Base-by-base conservation (phyloP, 1,140 invertebrate species). In the Sweltsa coloradensis region DNA sequence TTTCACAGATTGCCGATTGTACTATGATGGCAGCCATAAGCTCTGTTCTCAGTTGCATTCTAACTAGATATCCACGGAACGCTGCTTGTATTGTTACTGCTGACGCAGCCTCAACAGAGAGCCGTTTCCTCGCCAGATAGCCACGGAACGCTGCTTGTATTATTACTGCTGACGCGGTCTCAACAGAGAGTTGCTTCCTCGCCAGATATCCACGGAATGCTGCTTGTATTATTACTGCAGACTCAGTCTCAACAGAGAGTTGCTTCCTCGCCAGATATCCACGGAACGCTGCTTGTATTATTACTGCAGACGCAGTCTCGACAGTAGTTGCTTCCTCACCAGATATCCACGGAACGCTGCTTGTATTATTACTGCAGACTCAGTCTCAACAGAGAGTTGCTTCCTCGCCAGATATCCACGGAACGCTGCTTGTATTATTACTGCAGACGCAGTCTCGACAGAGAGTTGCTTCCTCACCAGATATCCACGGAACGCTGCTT, bases 271-370 rank as follows among this genome's bases (percentile, higher is more conserved):
- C 23, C 34, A 57, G 54, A 16, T 57, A 57, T 0, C 66, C 67
- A 56, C 64, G 64, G 51, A 69, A 63, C 50, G 54, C 61, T 41
- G 48, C 59, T 51, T 74, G 73, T 34, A 75, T 43, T 3, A 57
- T 51, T 7, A 67, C 54, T 2, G 66, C 54, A 14, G 64, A 41
- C 26, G 49, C n/a, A n/a, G n/a, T n/a, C n/a, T n/a, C n/a, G n/a
- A n/a, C n/a, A n/a, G n/a, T n/a, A n/a, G n/a, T n/a, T n/a, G n/a
- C n/a, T n/a, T n/a, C n/a, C 64, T 0, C 47, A 47, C 39, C 51
- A 61, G 14, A 54, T 55, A 19, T 50, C 50, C 2, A 70, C 5
- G 49, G 71, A 79, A 16, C 57, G 34, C 9, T 60, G 45, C 51
- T 54, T 58, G n/a, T n/a, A n/a, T n/a, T n/a, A n/a, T n/a, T n/a